Evolutionary conservation across 2,113 vertebrate species (phyloP).

Genomic region (Bufo gargarizans): DNA sequence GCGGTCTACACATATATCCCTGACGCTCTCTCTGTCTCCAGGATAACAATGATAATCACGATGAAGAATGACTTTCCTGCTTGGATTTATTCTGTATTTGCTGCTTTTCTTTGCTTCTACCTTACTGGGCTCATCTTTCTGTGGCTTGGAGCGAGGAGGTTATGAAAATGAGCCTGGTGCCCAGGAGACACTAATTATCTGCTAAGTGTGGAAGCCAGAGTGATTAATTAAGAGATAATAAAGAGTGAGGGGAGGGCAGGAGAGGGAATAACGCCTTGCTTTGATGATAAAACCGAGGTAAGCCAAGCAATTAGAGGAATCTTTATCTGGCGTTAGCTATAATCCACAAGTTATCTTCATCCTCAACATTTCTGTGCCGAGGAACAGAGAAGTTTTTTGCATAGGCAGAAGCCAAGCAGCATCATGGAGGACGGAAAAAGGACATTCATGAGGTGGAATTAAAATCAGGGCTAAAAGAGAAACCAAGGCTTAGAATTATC

Average conservation of each 20-base stretch:
- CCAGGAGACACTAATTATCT: slow-evolving; percentile 80
- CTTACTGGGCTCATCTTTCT: slow-evolving; percentile 33
- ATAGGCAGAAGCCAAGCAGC: slow-evolving; percentile 52
- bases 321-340: slow-evolving; percentile 72
- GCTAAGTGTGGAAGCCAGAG: slow-evolving; percentile 79
- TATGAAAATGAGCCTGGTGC: slow-evolving; percentile 75
- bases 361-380: slow-evolving; percentile 58
- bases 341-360: slow-evolving; percentile 69
- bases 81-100: background rate
- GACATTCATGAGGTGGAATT: slow-evolving; percentile 19
- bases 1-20: background rate
- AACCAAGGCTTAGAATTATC: background rate
- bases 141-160: slow-evolving; percentile 71
- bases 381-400: slow-evolving; percentile 24
- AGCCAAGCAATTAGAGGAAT: slow-evolving; percentile 79
- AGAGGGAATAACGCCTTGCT: slow-evolving; percentile 73
- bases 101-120: slow-evolving; percentile 4
- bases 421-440: slow-evolving; percentile 56
- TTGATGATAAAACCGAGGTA: slow-evolving; percentile 79
- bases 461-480: background rate
- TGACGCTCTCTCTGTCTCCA: slow-evolving; percentile 14
- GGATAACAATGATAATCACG: slow-evolving; percentile 10
- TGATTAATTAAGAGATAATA: slow-evolving; percentile 87
- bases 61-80: slow-evolving; percentile 6
- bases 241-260: slow-evolving; percentile 76